phyloP scores from a whole-genome alignment of 2,888 invertebrate species.

The Choristoneura rosaceana region DNA sequence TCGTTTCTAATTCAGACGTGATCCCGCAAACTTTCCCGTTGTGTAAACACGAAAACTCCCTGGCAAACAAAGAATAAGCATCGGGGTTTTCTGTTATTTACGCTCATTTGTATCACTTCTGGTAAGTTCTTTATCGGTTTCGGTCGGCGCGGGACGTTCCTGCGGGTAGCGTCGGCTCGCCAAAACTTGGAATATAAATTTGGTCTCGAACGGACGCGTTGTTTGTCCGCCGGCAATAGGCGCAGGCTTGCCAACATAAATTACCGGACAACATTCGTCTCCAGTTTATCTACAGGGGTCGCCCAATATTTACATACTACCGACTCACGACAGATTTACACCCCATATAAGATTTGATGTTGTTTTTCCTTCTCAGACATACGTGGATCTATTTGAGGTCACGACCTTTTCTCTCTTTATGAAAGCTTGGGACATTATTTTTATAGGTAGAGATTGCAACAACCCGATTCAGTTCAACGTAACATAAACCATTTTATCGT shows the following conservation, averaged over 20 bases:
- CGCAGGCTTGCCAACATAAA: conserved; percentile 71
- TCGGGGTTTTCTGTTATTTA: conserved; percentile 56
- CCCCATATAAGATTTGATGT: conserved; percentile 28
- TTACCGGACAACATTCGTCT: conserved; percentile 74
- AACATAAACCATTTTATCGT: background rate
- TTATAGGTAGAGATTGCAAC: background rate
- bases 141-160: conserved; percentile 56
- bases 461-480: background rate
- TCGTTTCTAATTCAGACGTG: conserved; percentile 54
- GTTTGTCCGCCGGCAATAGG: conserved; percentile 75
- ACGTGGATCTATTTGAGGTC: conserved; percentile 6
- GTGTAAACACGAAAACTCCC: conserved; percentile 48
- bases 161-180: conserved; percentile 60
- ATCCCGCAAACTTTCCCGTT: conserved; percentile 46
- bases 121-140: conserved; percentile 66
- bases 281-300: conserved; percentile 63
- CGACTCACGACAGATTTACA: conserved; percentile 49
- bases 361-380: conserved; percentile 16
- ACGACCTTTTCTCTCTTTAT: background rate
- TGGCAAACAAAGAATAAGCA: conserved; percentile 56
- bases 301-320: conserved; percentile 69
- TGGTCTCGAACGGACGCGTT: conserved; percentile 61
- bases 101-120: conserved; percentile 67
- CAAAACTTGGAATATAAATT: conserved; percentile 78
- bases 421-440: background rate